Conservation (phyloP, 2,797 vertebrate species). For the Labroides dimidiatus region DNA sequence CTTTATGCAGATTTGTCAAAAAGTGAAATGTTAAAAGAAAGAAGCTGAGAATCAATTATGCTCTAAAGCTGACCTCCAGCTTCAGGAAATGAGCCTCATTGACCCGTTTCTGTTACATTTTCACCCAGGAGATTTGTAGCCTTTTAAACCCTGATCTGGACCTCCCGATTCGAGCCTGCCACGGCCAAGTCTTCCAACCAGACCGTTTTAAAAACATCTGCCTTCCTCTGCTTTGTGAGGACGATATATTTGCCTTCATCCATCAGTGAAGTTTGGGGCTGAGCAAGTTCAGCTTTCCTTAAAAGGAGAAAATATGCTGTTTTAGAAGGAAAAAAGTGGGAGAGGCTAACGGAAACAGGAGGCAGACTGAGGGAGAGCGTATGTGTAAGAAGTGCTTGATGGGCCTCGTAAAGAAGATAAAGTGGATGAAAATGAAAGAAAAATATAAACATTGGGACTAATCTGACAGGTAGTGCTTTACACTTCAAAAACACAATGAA, state of each 20-base stretch:
- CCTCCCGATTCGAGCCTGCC: conserved; percentile 45
- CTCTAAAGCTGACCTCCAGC: conserved; percentile 23
- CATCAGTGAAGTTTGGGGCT: conserved; percentile 67
- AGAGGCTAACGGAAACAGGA: conserved; percentile 59
- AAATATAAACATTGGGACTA: conserved; percentile 55
- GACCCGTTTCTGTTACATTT: conserved; percentile 63
- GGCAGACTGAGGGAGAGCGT: conserved; percentile 35
- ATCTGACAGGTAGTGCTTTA: conserved; percentile 35
- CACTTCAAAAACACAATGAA: conserved; percentile 40
- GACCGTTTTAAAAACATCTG: conserved; percentile 75
- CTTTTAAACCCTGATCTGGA: conserved; percentile 47
- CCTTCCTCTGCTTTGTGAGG: conserved; percentile 68
- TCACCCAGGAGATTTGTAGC: conserved; percentile 58
- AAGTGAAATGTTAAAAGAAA: conserved; percentile 23
- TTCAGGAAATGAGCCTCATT: conserved; percentile 45
- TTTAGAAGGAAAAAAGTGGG: conserved; percentile 70
- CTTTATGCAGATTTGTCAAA: conserved; percentile 2
- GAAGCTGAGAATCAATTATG: conserved; percentile 24
- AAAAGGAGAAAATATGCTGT: conserved; percentile 87
- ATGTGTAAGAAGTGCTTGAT: conserved; percentile 47
- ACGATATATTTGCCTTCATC: conserved; percentile 72
- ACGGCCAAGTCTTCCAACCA: conserved; percentile 52
- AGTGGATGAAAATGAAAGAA: conserved; percentile 52
- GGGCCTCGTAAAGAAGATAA: conserved; percentile 58
- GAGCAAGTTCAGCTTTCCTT: conserved; percentile 78